Conservation (phyloP, 2,113 vertebrate species). For the Caretta caretta region DNA sequence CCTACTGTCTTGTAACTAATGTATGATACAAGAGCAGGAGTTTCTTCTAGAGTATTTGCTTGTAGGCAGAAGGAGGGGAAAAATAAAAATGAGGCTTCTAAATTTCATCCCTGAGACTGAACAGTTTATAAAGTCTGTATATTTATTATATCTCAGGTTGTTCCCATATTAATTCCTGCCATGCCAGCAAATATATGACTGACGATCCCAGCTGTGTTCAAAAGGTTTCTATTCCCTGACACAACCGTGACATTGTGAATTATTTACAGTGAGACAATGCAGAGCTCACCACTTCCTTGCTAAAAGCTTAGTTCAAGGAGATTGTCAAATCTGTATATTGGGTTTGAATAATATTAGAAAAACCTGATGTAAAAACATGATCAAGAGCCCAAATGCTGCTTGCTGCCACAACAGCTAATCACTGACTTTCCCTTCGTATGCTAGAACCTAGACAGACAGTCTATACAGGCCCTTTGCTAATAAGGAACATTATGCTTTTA, state of each 20-base stretch:
- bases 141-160: neutral
- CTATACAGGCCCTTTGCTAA: neutral
- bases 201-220: neutral
- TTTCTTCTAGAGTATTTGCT: neutral
- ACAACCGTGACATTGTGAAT: conserved; percentile 32
- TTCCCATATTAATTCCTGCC: conserved; percentile 2
- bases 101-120: neutral
- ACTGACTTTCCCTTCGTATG: neutral
- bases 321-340: neutral
- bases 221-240: conserved; percentile 35
- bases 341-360: neutral
- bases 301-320: neutral
- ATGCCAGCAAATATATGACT: neutral
- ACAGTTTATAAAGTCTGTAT: neutral
- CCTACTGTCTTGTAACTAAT: neutral
- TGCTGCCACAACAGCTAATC: neutral
- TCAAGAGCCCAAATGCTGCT: neutral
- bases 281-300: neutral
- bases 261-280: conserved; percentile 45
- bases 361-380: neutral
- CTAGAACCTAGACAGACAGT: neutral
- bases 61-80: neutral
- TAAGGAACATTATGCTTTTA: neutral
- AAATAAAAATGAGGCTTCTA: neutral
- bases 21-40: neutral